phyloP scores from a whole-genome alignment of 1,140 invertebrate genomes.

The Drosophila simulans region DNA sequence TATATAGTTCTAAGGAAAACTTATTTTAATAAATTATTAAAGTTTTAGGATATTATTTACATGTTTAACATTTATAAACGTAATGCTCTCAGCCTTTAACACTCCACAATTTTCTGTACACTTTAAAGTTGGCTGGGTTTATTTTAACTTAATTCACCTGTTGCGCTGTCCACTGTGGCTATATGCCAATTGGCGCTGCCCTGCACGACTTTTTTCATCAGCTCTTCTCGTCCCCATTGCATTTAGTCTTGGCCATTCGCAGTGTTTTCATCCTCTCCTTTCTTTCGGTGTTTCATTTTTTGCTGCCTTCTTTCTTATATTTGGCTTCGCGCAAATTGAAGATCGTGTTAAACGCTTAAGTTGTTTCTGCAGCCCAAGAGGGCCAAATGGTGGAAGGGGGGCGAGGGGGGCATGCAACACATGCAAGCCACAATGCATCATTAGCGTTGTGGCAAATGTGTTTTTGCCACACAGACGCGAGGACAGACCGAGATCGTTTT shows the following conservation, averaged over 20 bases:
- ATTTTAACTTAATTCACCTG: not conserved
- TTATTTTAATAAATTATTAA: not conserved
- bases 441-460: conserved; percentile 78
- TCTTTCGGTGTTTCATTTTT: conserved; percentile 51
- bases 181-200: conserved; percentile 58
- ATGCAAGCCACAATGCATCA: conserved; percentile 75
- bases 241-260: not conserved
- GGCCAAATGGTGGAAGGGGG: not conserved
- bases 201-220: conserved; percentile 68
- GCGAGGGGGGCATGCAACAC: conserved; percentile 14
- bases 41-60: not conserved
- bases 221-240: conserved; percentile 7
- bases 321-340: conserved; percentile 73
- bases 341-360: conserved; percentile 82
- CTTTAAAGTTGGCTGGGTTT: no score
- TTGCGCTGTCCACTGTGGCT: conserved; percentile 27
- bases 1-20: not conserved
- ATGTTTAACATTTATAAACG: not conserved
- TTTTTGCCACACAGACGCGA: conserved; percentile 53
- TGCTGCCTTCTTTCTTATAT: conserved; percentile 54
- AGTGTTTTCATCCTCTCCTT: conserved; percentile 12
- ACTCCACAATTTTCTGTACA: no score
- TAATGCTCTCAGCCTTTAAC: not conserved
- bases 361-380: conserved; percentile 50
- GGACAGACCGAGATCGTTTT: conserved; percentile 29